These are phyloP conservation scores for Gisinianus flammeolus DNA, from an alignment of 2,888 invertebrate species.

Conservation along the genomic window DNA sequence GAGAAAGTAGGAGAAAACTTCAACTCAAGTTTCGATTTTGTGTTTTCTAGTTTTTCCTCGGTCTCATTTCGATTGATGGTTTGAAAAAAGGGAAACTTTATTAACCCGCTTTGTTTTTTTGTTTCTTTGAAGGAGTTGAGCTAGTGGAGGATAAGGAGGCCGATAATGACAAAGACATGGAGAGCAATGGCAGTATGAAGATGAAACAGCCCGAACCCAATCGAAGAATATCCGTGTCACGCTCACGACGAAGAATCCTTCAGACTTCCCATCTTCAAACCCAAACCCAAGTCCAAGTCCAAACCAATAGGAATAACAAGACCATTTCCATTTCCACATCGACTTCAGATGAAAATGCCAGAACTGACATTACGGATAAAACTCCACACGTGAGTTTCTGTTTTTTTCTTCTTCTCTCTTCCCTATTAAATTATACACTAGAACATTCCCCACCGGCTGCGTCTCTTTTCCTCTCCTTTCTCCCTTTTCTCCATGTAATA, in stretches of 20 bases:
- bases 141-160: neutral
- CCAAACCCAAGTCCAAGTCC: neutral
- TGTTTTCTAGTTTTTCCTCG: no score
- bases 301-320: neutral
- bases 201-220: constrained; percentile 7
- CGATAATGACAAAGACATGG: neutral
- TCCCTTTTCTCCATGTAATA: no score
- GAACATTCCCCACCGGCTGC: no score
- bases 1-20: no score
- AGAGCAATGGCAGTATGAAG: neutral
- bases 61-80: no score
- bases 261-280: constrained; percentile 2
- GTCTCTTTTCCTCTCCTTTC: no score
- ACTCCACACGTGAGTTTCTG: neutral
- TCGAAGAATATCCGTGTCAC: constrained; percentile 14
- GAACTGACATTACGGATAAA: constrained; percentile 9
- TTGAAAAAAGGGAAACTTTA: neutral
- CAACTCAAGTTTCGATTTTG: no score
- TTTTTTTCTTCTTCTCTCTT: constrained; percentile 1
- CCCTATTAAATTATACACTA: no score
- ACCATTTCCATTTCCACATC: neutral
- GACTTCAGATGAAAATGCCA: neutral
- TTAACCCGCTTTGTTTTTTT: neutral
- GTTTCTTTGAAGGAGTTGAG: neutral
- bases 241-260: constrained; percentile 18